Evolutionary conservation across 1,140 invertebrate genomes (phyloP).

Genomic region (Brachionus plicatilis): DNA sequence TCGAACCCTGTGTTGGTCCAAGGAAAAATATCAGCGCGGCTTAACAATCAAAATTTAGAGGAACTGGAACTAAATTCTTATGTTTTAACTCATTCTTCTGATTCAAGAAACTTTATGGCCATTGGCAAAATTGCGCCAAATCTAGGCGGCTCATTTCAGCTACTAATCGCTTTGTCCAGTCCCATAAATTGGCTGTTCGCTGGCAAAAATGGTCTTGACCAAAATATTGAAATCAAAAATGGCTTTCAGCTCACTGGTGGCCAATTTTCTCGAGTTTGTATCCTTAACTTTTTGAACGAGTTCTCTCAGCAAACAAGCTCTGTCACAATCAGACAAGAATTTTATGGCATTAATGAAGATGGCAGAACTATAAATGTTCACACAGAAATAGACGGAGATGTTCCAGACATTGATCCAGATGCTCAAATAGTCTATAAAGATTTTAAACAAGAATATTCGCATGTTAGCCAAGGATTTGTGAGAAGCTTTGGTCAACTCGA

Average conservation of each 20-base stretch:
- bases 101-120: conserved; percentile 28
- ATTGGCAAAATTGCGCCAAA: conserved; percentile 18
- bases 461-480: not conserved
- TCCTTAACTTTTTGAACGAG: conserved; percentile 18
- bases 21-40: not conserved
- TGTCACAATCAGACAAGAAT: conserved; percentile 21
- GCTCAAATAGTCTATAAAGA: conserved; percentile 34
- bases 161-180: not conserved
- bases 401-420: conserved; percentile 22
- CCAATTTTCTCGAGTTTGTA: conserved; percentile 8
- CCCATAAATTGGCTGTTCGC: conserved; percentile 37
- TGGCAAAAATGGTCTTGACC: not conserved
- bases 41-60: conserved; percentile 22
- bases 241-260: conserved; percentile 17
- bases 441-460: conserved; percentile 27
- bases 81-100: conserved; percentile 33
- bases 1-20: not conserved
- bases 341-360: not conserved
- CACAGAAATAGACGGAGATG: conserved; percentile 1
- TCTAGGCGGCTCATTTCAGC: conserved; percentile 6
- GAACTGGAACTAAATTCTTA: conserved; percentile 23
- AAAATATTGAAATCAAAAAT: not conserved
- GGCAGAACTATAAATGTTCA: not conserved
- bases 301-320: not conserved
- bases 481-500: not conserved